A percentile compares a stretch with the other conserved stretches of the same genome.
These are phyloP conservation scores for Diplazon laetatorius DNA, from an alignment of 2,888 invertebrate species.

Conservation along the genomic window DNA sequence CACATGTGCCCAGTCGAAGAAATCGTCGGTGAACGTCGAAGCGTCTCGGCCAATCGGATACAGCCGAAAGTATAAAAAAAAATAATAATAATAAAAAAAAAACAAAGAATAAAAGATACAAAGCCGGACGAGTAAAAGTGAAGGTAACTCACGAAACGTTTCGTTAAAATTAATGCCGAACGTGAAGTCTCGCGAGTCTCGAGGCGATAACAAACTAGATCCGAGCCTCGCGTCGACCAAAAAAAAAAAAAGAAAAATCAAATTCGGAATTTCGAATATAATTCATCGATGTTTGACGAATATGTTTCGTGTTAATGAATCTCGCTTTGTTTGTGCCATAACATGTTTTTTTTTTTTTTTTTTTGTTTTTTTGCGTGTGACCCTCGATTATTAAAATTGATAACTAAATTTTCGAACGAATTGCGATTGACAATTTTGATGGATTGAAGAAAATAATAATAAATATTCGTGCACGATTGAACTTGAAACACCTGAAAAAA, in stretches of 20 bases:
- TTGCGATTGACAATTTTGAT: too few species aligned
- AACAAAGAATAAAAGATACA: conserved; percentile 10
- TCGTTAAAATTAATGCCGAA: conserved; percentile 30
- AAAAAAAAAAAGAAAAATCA: too few species aligned
- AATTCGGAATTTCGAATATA: too few species aligned
- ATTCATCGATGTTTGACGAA: conserved; percentile 8
- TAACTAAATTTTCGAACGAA: not conserved
- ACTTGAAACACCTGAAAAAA: not conserved
- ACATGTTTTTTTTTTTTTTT: too few species aligned
- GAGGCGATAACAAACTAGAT: conserved; percentile 33
- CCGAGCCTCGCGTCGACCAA: too few species aligned
- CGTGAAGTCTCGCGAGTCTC: not conserved
- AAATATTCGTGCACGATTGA: not conserved
- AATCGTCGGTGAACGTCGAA: conserved; percentile 51
- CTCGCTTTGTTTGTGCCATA: too few species aligned
- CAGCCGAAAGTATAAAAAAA: conserved; percentile 13
- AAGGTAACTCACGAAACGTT: conserved; percentile 38
- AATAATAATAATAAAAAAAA: conserved; percentile 20
- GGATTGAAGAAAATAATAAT: too few species aligned
- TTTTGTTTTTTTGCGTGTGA: too few species aligned
- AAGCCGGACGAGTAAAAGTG: conserved; percentile 46
- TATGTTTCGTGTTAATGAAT: conserved; percentile 18
- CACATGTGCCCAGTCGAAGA: conserved; percentile 36
- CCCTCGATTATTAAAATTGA: not conserved
- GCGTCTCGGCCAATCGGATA: conserved; percentile 24